phyloP scores from a whole-genome alignment of 2,797 vertebrate species.

The Macropodus opercularis region DNA sequence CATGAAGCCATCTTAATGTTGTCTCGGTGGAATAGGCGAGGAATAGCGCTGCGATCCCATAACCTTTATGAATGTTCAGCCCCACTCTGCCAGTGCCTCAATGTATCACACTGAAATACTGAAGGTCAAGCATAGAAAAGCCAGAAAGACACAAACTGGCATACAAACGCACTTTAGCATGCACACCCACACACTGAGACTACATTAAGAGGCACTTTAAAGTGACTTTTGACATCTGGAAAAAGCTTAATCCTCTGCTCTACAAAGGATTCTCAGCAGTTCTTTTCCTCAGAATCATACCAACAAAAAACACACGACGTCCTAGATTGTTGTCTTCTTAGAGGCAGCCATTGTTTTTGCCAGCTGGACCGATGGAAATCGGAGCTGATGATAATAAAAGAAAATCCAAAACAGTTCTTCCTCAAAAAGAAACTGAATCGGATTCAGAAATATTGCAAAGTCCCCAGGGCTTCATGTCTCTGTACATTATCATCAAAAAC shows the following conservation, averaged over 20 bases:
- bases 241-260: conserved; percentile 1
- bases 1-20: conserved; percentile 1
- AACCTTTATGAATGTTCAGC: conserved; percentile 38
- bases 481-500: conserved; percentile 14
- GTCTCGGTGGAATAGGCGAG: background rate
- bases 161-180: conserved; percentile 5
- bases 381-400: background rate
- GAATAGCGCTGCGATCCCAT: conserved; percentile 21
- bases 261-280: background rate
- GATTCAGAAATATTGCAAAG: background rate
- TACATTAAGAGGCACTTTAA: conserved; percentile 41
- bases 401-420: background rate
- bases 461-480: background rate
- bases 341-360: background rate
- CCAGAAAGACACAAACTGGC: background rate
- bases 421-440: background rate
- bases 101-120: conserved; percentile 51
- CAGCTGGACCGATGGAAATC: background rate
- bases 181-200: background rate
- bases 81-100: conserved; percentile 10
- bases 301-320: background rate
- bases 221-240: conserved; percentile 31
- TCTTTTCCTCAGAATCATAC: conserved; percentile 9
- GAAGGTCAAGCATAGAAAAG: conserved; percentile 46
- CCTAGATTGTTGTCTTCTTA: background rate